Base-by-base conservation (phyloP, 1,140 invertebrate species). In the Hylyphantes graminicola region DNA sequence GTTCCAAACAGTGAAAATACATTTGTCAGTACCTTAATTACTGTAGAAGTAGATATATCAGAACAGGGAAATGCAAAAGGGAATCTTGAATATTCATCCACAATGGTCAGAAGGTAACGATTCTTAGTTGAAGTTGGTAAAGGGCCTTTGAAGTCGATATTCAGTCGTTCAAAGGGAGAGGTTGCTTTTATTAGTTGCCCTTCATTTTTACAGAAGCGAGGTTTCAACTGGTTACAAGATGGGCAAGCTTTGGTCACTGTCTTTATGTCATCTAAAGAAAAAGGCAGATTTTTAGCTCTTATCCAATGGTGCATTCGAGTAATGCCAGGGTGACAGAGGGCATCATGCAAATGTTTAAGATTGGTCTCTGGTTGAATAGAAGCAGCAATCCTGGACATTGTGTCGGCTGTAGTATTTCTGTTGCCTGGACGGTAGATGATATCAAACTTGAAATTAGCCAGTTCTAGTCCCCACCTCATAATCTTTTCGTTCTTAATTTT, bases 11-110 rank as follows among this genome's bases (percentile, higher is more conserved):
- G 54, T 50, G 53, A 85, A 85, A 86, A 87, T 12, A 88, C 53
- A 17, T 85, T 17, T 17, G 64, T 75, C 11, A 88, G 61, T n/a
- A 85, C 76, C 51, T 78, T 55, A 61, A 88, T 89, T 35, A 88
- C 83, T 8, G 73, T 87, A 59, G 86, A 85, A 7, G 70, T 48
- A 63, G 79, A 86, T 67, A 87, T 84, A 86, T 87, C 77, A 15
- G 68, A 48, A 83, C 87, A 87, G 51, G 77, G 85, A 70, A 87
- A 87, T 68, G 73, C 85, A 86, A 88, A 89, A 19, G 87, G 89
- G 84, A 88, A 89, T 77, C 88, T 81, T 17, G 88, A 89, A 74
- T 80, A 89, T 85, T 88, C 88, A 85, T 89, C 88, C n/a, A 88
- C 80, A 51, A 89, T 77, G 15, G 86, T 88, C 7, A 88, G 79